Evolutionary conservation across 2,113 vertebrate genomes (phyloP).

Genomic region (Ciconia stormi): DNA sequence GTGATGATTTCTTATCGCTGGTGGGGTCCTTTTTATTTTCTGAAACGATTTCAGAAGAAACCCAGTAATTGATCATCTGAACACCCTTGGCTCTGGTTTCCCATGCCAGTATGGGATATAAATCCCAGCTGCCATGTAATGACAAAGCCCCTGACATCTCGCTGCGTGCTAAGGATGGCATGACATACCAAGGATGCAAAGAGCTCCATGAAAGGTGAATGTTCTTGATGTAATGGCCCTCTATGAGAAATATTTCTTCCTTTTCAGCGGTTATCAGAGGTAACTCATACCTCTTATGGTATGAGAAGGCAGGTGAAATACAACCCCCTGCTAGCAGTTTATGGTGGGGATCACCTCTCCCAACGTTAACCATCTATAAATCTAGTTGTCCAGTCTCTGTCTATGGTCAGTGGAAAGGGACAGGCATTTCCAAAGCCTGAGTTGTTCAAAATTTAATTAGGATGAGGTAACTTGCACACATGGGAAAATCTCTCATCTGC

Average conservation of each 20-base stretch:
- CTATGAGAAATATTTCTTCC: not conserved
- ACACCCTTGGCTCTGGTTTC: not conserved
- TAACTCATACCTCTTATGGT: not conserved
- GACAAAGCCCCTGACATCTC: not conserved
- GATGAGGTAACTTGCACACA: not conserved
- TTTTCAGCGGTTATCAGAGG: not conserved
- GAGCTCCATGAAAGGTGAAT: not conserved
- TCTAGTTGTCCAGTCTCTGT: not conserved
- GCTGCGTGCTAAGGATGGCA: not conserved
- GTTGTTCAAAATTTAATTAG: not conserved
- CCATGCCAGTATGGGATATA: not conserved
- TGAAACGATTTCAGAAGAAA: not conserved
- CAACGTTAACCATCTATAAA: not conserved
- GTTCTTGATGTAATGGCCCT: not conserved
- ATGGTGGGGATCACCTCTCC: not conserved
- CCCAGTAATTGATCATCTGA: not conserved
- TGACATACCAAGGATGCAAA: not conserved
- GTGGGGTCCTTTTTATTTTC: not conserved
- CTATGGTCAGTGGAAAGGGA: not conserved
- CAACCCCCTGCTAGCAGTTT: not conserved
- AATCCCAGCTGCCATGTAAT: not conserved
- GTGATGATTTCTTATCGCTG: not conserved
- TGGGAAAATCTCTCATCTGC: not conserved
- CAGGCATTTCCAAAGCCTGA: not conserved
- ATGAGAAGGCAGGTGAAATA: not conserved